Conservation (phyloP, 2,797 vertebrate species). For the Chelidonichthys spinosus region DNA sequence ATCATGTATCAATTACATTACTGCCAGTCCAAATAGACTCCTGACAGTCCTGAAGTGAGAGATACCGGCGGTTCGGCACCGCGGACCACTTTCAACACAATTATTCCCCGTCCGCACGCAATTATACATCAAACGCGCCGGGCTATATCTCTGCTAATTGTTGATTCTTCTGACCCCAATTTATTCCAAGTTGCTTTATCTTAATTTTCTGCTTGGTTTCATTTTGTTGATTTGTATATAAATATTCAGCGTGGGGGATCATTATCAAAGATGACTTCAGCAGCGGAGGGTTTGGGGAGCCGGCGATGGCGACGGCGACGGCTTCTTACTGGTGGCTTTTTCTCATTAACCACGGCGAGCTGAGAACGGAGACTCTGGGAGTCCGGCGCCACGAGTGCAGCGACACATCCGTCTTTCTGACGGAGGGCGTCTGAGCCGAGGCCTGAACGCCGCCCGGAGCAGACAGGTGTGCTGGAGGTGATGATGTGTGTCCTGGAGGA, state of each 20-base stretch:
- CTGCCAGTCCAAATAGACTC: slow-evolving; percentile 46
- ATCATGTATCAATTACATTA: slow-evolving; percentile 64
- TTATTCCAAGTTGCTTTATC: slow-evolving; percentile 98
- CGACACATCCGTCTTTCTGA: slow-evolving; percentile 81
- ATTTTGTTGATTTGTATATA: slow-evolving; percentile 99
- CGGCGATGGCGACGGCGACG: slow-evolving; percentile 49
- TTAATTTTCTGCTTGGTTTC: slow-evolving; percentile 99
- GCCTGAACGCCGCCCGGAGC: slow-evolving; percentile 65
- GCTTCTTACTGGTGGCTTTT: slow-evolving; percentile 67
- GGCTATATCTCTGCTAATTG: slow-evolving; percentile 97
- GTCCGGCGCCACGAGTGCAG: slow-evolving; percentile 75
- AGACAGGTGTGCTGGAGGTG: slow-evolving; percentile 42
- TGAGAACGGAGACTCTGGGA: slow-evolving; percentile 73
- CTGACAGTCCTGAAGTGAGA: slow-evolving; percentile 52
- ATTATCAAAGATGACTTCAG: slow-evolving; percentile 94
- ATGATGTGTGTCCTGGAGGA: no score
- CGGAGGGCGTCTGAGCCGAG: slow-evolving; percentile 62
- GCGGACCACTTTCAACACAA: slow-evolving; percentile 73
- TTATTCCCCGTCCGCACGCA: slow-evolving; percentile 90
- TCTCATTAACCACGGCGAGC: slow-evolving; percentile 79
- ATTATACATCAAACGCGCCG: slow-evolving; percentile 94
- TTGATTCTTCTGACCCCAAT: slow-evolving; percentile 98
- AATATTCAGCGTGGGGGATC: slow-evolving; percentile 91
- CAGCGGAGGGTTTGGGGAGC: slow-evolving; percentile 71
- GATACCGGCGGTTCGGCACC: slow-evolving; percentile 23